Conservation (phyloP, 2,113 vertebrate genomes). For the Proteles cristata region DNA sequence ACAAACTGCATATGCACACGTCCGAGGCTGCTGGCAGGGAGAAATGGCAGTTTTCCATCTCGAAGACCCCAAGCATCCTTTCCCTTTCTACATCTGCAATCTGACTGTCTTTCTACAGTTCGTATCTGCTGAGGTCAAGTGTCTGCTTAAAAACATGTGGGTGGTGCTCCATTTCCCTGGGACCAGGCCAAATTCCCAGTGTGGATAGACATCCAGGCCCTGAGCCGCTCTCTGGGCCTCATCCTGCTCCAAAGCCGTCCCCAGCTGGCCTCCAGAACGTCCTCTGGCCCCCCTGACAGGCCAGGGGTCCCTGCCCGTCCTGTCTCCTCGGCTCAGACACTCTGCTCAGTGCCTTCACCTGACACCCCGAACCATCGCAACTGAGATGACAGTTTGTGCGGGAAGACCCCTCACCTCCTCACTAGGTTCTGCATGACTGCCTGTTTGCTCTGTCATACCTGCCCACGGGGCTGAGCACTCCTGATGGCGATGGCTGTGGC, state of each 20-base stretch:
- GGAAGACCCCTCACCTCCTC: not conserved
- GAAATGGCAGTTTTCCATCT: not conserved
- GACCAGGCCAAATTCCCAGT: not conserved
- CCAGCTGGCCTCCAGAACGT: rapidly evolving
- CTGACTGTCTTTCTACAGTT: not conserved
- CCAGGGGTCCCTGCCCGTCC: not conserved
- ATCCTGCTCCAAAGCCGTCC: too few relatives aligned
- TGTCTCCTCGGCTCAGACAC: not conserved
- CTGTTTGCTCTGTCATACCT: not conserved
- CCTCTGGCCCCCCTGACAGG: not conserved
- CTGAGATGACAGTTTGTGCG: not conserved
- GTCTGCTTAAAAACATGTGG: not conserved
- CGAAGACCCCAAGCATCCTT: not conserved
- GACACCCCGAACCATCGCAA: not conserved
- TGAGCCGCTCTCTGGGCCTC: too few relatives aligned
- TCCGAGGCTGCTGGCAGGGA: not conserved
- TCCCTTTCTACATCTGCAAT: not conserved
- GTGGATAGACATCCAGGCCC: not conserved
- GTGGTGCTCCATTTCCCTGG: rapidly evolving
- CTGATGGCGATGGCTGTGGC: not conserved
- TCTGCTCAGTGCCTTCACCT: not conserved
- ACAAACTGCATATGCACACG: not conserved
- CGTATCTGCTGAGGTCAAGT: rapidly evolving
- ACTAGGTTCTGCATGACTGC: rapidly evolving
- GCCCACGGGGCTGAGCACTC: not conserved